Conservation (phyloP, 2,888 invertebrate species). For the Sycophila texana region DNA sequence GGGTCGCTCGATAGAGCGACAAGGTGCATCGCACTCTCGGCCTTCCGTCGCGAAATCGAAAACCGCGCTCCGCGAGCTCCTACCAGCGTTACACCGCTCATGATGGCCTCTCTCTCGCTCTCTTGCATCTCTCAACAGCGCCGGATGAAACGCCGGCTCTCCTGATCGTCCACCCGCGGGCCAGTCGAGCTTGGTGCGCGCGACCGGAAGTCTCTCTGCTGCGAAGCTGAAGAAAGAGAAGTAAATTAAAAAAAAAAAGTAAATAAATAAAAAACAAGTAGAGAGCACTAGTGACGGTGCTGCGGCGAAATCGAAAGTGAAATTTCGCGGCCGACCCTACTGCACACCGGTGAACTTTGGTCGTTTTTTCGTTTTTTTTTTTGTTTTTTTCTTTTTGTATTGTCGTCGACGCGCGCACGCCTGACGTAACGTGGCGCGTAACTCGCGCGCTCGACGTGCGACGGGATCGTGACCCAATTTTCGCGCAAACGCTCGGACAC, state of each 20-base stretch:
- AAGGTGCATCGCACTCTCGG: constrained; percentile 52
- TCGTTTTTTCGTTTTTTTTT: neutral
- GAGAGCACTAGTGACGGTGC: neutral
- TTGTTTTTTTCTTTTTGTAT: constrained; percentile 1
- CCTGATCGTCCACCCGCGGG: no score
- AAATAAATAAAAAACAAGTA: no score
- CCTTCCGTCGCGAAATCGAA: neutral
- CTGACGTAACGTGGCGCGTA: neutral
- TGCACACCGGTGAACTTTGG: constrained; percentile 29
- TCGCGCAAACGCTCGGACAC: no score
- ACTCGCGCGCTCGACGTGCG: neutral
- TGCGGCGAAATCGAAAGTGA: constrained; percentile 55
- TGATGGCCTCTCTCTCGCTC: neutral
- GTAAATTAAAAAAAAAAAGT: constrained; percentile 1
- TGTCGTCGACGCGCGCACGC: neutral
- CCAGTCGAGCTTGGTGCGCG: neutral
- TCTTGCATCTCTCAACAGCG: no score
- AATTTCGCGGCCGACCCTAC: neutral
- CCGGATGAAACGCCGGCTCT: neutral
- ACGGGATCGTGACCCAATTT: no score
- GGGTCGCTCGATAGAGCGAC: constrained; percentile 50
- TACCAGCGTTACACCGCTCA: neutral
- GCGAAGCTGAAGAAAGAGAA: neutral
- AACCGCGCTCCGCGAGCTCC: constrained; percentile 1
- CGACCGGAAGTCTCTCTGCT: neutral